phyloP scores from a whole-genome alignment of 2,888 invertebrate species.

The Tanypteryx hageni region DNA sequence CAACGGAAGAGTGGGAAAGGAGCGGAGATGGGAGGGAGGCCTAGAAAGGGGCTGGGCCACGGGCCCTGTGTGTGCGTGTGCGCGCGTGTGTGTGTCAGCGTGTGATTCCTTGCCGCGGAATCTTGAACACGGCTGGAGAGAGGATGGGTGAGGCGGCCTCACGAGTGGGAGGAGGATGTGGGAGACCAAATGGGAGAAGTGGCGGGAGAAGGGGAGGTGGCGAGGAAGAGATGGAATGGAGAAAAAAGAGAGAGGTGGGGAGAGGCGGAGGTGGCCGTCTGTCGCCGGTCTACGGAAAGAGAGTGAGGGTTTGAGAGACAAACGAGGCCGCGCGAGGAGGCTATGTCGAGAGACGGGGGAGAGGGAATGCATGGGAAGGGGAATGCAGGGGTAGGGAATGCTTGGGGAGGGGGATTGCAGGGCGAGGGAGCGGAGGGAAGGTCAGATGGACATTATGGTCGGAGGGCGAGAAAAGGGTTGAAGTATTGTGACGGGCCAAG shows the following conservation, averaged over 20 bases:
- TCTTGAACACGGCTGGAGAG: neutral
- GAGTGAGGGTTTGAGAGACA: neutral
- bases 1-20: neutral
- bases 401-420: too few relatives aligned
- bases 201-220: neutral
- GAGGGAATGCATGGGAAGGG: too few relatives aligned
- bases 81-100: too few relatives aligned
- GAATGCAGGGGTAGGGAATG: too few relatives aligned
- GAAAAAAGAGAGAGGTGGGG: too few relatives aligned
- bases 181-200: neutral
- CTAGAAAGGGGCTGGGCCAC: neutral
- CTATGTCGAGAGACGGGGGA: neutral
- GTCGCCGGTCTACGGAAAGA: slow-evolving; percentile 30
- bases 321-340: slow-evolving; percentile 1
- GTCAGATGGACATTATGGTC: too few relatives aligned
- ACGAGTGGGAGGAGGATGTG: neutral
- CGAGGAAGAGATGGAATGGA: neutral
- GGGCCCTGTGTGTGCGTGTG: neutral
- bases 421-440: too few relatives aligned
- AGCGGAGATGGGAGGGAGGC: too few relatives aligned
- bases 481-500: neutral
- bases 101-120: neutral
- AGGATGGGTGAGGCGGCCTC: neutral
- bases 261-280: neutral
- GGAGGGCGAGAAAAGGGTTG: neutral